Base-by-base conservation (phyloP, 2,797 vertebrate species). In the Sebastes itinus region DNA sequence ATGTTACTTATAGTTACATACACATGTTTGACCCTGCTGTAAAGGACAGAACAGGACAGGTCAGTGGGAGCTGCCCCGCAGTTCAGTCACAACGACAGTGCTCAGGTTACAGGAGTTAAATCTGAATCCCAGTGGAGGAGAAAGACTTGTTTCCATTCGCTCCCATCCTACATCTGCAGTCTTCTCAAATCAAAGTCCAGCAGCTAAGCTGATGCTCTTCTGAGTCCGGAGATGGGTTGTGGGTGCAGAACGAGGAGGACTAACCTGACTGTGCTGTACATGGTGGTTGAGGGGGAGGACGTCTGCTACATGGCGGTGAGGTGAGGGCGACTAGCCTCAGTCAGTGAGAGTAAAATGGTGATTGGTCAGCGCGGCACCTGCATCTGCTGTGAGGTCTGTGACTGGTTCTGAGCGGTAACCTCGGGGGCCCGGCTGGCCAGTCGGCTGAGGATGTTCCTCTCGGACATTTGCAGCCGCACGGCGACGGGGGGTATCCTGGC, bases 401-500 rank as follows among this genome's bases (percentile, higher is more conserved):
- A 93, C 69, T 90, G 93, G 84, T 85, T 94, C 82, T 93, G 93
- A 55, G 84, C 74, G 0, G 91, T 94, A 82, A 94, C 88, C 81
- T 99, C 98, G 0, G 97, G 96, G 60, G 97, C 97, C 80, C 98
- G 95, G 91, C 97, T 99, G 80, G 98, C 98, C 95, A 99, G 86
- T 55, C 99, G 96, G 93, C 98, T 99, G 63, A 99, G 97, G 92
- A 99, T 99, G 95, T 98, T 99, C 78, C 99, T 96, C 92, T 99
- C 99, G 0, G 99, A 99, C 99, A 99, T 99, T 93, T 99, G 98
- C 72, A 99, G 96, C 67, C 98, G 95, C 86, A 99, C 98, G 0
- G 99, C 98, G 64, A 99, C 99, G 0, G 99, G 98, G 0, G 99
- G 99, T 86, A 99, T 99, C 78, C 99, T 97, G 88, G 99, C 98